Conservation (phyloP, 1,140 invertebrate species). For the Drosophila sp. region DNA sequence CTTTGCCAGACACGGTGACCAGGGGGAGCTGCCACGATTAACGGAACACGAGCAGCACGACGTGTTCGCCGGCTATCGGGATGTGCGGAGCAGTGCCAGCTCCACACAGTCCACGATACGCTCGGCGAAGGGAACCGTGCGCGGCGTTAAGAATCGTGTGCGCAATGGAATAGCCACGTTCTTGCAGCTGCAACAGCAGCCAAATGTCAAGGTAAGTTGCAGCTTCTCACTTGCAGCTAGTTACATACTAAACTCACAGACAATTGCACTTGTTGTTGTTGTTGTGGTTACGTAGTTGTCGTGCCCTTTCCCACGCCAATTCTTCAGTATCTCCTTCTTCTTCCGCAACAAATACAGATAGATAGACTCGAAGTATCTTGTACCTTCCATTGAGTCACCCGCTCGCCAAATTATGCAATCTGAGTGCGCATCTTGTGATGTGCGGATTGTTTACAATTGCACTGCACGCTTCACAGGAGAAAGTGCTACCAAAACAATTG, state of each 20-base stretch:
- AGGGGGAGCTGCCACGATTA: slow-evolving; percentile 67
- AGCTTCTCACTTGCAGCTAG: not conserved
- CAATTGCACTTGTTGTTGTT: too few relatives aligned
- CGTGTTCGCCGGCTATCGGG: slow-evolving; percentile 92
- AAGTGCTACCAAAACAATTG: slow-evolving; percentile 71
- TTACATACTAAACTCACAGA: not conserved
- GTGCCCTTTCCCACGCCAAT: slow-evolving; percentile 51
- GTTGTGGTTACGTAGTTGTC: not conserved
- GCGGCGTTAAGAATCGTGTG: slow-evolving; percentile 97
- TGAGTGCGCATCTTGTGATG: slow-evolving; percentile 56
- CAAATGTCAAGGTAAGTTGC: slow-evolving; percentile 88
- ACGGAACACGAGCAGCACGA: slow-evolving; percentile 85
- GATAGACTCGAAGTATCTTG: not conserved
- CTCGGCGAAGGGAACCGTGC: slow-evolving; percentile 95
- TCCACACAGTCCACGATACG: slow-evolving; percentile 90
- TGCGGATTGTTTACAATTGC: slow-evolving; percentile 58
- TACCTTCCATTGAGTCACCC: slow-evolving; percentile 49
- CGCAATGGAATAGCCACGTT: slow-evolving; percentile 97
- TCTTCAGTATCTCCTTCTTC: too few relatives aligned
- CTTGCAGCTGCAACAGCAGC: slow-evolving; percentile 90
- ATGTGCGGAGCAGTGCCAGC: slow-evolving; percentile 89
- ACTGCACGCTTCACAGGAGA: slow-evolving; percentile 57
- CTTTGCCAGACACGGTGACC: slow-evolving; percentile 85
- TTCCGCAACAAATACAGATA: not conserved
- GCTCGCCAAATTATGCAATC: slow-evolving; percentile 70